Base-by-base conservation (phyloP, 2,797 vertebrate species). In the Hydrolagus colliei region DNA sequence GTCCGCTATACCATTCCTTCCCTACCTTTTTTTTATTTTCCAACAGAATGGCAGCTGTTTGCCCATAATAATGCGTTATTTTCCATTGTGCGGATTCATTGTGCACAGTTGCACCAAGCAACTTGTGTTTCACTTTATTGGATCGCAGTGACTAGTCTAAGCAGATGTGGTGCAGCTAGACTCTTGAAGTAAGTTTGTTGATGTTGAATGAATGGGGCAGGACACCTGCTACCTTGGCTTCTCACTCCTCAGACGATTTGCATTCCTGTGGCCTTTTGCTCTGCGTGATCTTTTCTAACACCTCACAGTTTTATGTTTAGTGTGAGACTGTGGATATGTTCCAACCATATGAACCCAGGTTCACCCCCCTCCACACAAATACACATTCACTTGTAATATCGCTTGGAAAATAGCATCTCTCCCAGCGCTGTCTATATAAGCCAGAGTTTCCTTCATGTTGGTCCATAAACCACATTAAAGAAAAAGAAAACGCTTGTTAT, bases 191-290 rank as follows among this genome's bases (percentile, higher is more conserved):
- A 92, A 92, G 91, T 89, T 92, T 94, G 94, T 95, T 96, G 95
- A 97, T 94, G 93, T 95, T 94, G 89, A 89, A 93, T 95, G 95
- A 96, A 95, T 95, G 92, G 93, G 92, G 88, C 91, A 95, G 95
- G 95, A 96, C 96, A 97, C 97, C 97, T 98, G 97, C 96, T 96
- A 96, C 95, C 95, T 65, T 92, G 92, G 93, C 94, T 95, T 94
- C 92, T 95, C 94, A 95, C 95, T 91, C 91, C 89, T 90, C 88
- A 92, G 93, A 93, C 94, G 95, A 95, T 97, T 96, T 97, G 96
- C 96, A 97, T 97, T 98, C 96, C 97, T 97, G 96, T 90, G 95
- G 97, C 94, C 95, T 95, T 94, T 94, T 95, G 95, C 96, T 94
- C 95, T 91, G 94, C 95, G 92, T 95, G 96, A 96, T 94, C 93